Conservation (phyloP, 2,113 vertebrate genomes). For the Silurus meridionalis region DNA sequence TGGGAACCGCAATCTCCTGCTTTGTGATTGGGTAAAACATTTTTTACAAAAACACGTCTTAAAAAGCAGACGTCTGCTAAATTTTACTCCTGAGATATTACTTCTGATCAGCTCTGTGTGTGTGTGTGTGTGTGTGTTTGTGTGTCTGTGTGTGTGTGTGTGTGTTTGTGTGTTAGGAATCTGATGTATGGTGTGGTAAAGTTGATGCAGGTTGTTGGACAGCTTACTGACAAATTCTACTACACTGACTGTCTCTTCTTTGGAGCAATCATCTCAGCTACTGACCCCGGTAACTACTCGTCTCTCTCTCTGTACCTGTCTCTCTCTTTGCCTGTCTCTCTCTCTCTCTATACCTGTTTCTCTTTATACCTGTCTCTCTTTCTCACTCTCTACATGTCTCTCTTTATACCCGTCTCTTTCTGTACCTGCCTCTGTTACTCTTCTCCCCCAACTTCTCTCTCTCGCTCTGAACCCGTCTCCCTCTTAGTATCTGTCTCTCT, state of each 20-base stretch:
- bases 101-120: background rate
- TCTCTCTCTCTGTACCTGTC: background rate
- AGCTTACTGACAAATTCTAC: constrained; percentile 92
- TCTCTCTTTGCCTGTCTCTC: background rate
- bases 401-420: background rate
- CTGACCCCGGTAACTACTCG: constrained; percentile 85
- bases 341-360: background rate
- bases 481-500: background rate
- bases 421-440: background rate
- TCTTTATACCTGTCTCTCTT: background rate
- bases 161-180: constrained; percentile 76
- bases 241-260: constrained; percentile 99
- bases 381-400: background rate
- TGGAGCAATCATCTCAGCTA: constrained; percentile 95
- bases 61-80: background rate
- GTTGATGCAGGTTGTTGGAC: constrained; percentile 89
- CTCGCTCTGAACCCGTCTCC: background rate
- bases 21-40: constrained; percentile 93
- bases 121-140: background rate
- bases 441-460: background rate
- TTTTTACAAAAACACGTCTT: background rate
- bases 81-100: background rate
- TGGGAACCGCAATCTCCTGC: constrained; percentile 94
- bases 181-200: constrained; percentile 98
- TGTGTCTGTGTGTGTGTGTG: background rate